A percentile compares a stretch with the other conserved stretches of the same genome.
phyloP scores from a whole-genome alignment of 1,140 invertebrate genomes.

The Phocides pigmalion region DNA sequence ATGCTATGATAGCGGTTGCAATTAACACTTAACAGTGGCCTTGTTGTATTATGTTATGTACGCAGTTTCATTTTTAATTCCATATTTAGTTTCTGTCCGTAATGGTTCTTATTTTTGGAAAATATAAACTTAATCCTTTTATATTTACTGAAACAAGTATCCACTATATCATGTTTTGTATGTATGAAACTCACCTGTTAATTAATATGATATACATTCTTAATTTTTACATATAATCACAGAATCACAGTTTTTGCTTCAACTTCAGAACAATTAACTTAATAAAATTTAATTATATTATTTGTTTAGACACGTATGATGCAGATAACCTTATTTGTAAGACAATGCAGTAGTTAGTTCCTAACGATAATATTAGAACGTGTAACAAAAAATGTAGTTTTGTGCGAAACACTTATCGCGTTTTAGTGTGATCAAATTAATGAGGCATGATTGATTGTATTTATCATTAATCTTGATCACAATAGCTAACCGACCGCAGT shows the following conservation, averaged over 20 bases:
- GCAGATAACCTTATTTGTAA: conserved; percentile 19
- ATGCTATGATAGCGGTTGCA: background rate
- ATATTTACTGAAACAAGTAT: background rate
- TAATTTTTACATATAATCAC: background rate
- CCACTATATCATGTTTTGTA: background rate
- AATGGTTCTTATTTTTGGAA: background rate
- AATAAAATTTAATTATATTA: conserved; percentile 10
- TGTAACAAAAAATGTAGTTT: conserved; percentile 30
- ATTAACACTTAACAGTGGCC: background rate
- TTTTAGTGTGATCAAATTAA: conserved; percentile 40
- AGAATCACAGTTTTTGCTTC: conserved; percentile 12
- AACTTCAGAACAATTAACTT: conserved; percentile 5
- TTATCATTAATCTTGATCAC: conserved; percentile 39
- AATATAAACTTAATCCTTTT: background rate
- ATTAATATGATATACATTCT: background rate
- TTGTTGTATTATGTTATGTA: too few relatives aligned
- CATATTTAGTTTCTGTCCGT: too few relatives aligned
- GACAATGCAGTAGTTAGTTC: conserved; percentile 12
- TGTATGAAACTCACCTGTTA: background rate
- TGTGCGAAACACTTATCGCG: conserved; percentile 31
- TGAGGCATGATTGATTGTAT: conserved; percentile 44
- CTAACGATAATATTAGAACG: conserved; percentile 16
- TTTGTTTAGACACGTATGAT: conserved; percentile 5
- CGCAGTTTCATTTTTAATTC: too few relatives aligned
- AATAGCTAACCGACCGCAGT: conserved; percentile 36